Evolutionary conservation across 2,888 invertebrate genomes (phyloP).

Genomic region (Drosophila ochracea): DNA sequence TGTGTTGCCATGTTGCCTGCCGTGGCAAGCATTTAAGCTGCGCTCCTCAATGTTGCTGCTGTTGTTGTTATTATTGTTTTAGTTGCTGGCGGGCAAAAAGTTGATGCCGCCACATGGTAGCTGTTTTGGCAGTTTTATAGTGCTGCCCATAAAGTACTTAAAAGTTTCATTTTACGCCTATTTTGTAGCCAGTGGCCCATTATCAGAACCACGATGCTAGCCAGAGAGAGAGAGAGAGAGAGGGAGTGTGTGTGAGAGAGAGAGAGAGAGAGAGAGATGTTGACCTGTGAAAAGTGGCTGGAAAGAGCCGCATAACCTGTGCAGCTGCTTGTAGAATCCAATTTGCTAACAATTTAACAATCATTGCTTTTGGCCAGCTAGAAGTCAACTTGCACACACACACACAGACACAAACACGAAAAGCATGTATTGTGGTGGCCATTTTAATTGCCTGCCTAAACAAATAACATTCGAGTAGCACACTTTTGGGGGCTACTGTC

Average conservation of each 20-base stretch:
- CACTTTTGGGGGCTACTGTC: conserved; percentile 43
- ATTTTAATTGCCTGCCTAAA: conserved; percentile 79
- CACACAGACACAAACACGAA: conserved; percentile 2
- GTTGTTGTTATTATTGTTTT: conserved; percentile 48
- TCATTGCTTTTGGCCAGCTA: conserved; percentile 66
- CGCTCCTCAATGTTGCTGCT: conserved; percentile 12
- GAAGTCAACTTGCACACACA: conserved; percentile 52
- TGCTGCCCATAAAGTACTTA: conserved; percentile 81
- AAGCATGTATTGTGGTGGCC: conserved; percentile 48
- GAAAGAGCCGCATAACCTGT: conserved; percentile 41
- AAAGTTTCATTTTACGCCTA: conserved; percentile 83
- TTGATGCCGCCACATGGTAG: conserved; percentile 74
- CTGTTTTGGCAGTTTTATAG: conserved; percentile 78
- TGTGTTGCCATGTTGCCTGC: conserved; percentile 31
- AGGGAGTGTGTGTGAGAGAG: neutral
- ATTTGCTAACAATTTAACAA: conserved; percentile 79
- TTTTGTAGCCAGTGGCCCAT: conserved; percentile 74
- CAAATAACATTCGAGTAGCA: conserved; percentile 75
- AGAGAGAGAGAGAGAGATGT: neutral
- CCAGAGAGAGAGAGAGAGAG: conserved; percentile 6
- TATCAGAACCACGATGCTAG: conserved; percentile 51
- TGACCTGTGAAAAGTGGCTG: conserved; percentile 49
- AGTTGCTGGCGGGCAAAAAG: conserved; percentile 63
- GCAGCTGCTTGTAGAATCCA: conserved; percentile 64
- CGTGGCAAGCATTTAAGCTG: conserved; percentile 49